Conservation (phyloP, 2,888 invertebrate genomes). For the Buathra laborator region DNA sequence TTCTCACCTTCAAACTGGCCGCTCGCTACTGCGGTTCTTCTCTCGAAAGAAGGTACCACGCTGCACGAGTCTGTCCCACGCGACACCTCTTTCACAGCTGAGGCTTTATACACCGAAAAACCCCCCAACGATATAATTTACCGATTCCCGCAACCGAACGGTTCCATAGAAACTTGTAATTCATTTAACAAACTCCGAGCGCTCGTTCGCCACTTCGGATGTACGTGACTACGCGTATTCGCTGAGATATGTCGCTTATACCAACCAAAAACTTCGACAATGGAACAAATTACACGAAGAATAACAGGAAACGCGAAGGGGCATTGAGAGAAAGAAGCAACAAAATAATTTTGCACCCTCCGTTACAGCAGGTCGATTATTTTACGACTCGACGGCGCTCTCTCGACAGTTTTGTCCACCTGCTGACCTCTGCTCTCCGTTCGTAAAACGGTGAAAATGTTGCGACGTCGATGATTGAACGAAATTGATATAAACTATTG, state of each 20-base stretch:
- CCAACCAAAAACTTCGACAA: constrained; percentile 27
- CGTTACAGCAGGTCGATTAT: neutral
- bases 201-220: neutral
- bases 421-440: constrained; percentile 20
- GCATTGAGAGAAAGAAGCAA: too few relatives aligned
- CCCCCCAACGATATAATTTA: constrained; percentile 54
- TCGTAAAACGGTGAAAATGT: constrained; percentile 12
- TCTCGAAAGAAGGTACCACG: neutral
- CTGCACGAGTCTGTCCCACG: neutral
- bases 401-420: constrained; percentile 5
- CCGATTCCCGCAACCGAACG: constrained; percentile 46
- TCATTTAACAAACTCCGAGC: constrained; percentile 35
- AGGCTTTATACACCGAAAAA: constrained; percentile 22
- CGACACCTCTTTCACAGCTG: neutral
- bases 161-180: constrained; percentile 37
- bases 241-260: constrained; percentile 4
- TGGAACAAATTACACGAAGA: constrained; percentile 24
- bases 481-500: neutral
- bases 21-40: neutral
- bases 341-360: neutral
- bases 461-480: neutral
- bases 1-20: constrained; percentile 33
- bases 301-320: neutral
- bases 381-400: neutral
- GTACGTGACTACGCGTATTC: constrained; percentile 45